phyloP scores from a whole-genome alignment of 2,113 vertebrate genomes.

The Nothocercus nigrocapillus region DNA sequence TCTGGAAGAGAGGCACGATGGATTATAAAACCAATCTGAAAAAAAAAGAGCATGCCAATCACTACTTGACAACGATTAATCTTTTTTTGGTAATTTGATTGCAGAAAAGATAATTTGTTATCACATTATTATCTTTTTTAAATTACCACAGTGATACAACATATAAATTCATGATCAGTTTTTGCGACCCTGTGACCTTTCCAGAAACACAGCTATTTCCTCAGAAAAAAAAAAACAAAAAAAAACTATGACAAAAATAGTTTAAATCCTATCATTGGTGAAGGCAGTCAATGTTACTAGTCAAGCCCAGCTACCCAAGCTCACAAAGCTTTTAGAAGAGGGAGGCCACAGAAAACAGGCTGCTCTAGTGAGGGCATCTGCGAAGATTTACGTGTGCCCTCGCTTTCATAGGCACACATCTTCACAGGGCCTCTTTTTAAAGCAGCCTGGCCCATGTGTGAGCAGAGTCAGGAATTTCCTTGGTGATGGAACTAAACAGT shows the following conservation, averaged over 20 bases:
- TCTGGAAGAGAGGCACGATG: neutral
- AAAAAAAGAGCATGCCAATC: neutral
- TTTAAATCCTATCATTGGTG: neutral
- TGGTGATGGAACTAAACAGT: neutral
- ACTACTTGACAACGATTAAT: neutral
- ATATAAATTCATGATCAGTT: neutral
- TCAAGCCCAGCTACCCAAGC: neutral
- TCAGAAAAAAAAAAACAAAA: neutral
- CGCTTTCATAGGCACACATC: neutral
- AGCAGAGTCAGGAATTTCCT: neutral
- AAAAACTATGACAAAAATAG: neutral
- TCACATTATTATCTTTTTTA: neutral
- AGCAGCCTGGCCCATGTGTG: neutral
- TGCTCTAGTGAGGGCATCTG: neutral
- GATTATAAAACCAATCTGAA: neutral
- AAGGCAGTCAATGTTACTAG: neutral
- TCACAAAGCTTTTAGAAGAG: neutral
- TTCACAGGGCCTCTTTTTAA: constrained; percentile 22
- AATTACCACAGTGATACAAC: neutral
- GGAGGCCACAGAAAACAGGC: neutral
- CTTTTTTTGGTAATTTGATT: neutral
- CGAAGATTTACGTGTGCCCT: neutral
- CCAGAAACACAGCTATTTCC: neutral
- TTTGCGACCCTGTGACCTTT: neutral
- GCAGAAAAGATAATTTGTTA: neutral